These are phyloP conservation scores for Cephalopholis sonnerati DNA, from an alignment of 2,113 vertebrate genomes.

Conservation along the genomic window DNA sequence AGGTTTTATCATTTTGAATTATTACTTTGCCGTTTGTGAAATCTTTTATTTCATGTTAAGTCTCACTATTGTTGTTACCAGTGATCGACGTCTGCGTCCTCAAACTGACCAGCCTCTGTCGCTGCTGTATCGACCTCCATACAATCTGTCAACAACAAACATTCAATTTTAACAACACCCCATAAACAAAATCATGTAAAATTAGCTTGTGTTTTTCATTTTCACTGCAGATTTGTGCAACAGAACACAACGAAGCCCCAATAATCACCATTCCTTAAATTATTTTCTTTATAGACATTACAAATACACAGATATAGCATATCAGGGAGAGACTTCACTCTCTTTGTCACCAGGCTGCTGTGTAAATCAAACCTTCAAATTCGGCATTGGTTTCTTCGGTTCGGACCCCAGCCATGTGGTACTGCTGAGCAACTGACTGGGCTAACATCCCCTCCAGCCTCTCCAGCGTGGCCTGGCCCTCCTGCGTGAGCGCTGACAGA, in stretches of 20 bases:
- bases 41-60: neutral
- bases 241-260: neutral
- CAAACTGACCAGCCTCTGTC: slow-evolving; percentile 93
- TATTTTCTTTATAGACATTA: neutral
- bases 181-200: neutral
- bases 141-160: slow-evolving; percentile 84
- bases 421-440: slow-evolving; percentile 91
- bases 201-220: neutral
- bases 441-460: slow-evolving; percentile 96
- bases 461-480: slow-evolving; percentile 95
- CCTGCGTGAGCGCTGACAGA: slow-evolving; percentile 90
- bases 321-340: no score
- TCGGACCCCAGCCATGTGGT: slow-evolving; percentile 96
- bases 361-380: slow-evolving; percentile 87
- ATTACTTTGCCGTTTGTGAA: neutral
- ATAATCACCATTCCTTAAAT: no score
- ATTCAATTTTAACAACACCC: neutral
- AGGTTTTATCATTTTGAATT: neutral
- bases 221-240: neutral
- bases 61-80: slow-evolving; percentile 79
- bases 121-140: slow-evolving; percentile 94
- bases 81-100: slow-evolving; percentile 96
- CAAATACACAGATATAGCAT: neutral
- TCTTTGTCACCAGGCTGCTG: neutral
- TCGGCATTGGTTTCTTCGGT: slow-evolving; percentile 88